Percentiles rank a stretch among this genome's conserved stretches.
Conservation (phyloP, 2,888 invertebrate genomes). For the Formica aserva region DNA sequence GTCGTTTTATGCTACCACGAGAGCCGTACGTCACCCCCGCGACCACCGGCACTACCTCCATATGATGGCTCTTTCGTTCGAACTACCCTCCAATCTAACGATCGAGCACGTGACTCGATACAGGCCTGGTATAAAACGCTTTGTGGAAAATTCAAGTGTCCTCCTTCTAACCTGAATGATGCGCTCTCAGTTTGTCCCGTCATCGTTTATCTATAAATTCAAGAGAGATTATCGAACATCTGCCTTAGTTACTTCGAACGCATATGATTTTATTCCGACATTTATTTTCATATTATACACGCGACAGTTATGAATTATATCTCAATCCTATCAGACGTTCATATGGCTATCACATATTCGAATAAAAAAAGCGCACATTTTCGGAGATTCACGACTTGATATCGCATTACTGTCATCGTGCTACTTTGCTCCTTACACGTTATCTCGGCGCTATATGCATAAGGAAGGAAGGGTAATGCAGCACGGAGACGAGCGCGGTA, state of each 20-base stretch:
- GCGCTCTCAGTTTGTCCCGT: neutral
- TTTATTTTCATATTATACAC: neutral
- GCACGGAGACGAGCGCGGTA: constrained; percentile 38
- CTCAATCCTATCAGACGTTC: neutral
- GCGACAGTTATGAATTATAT: neutral
- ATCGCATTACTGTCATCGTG: constrained; percentile 56
- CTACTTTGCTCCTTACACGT: constrained; percentile 43
- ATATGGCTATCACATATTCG: neutral
- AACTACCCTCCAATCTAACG: constrained; percentile 51
- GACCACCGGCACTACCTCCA: constrained; percentile 19
- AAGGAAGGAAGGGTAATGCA: constrained; percentile 57
- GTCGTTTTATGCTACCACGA: constrained; percentile 44
- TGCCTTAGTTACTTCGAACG: constrained; percentile 33
- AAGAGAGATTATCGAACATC: constrained; percentile 54
- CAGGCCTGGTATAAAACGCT: constrained; percentile 38
- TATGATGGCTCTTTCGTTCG: constrained; percentile 41
- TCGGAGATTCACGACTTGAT: constrained; percentile 37
- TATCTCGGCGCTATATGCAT: constrained; percentile 54
- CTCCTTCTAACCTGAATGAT: neutral
- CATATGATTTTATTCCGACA: neutral
- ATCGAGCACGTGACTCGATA: constrained; percentile 60
- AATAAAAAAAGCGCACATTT: constrained; percentile 23
- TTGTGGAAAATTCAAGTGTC: constrained; percentile 56
- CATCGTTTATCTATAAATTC: constrained; percentile 54
- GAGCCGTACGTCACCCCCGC: constrained; percentile 28